Evolutionary conservation across 1,140 invertebrate species (phyloP).

Genomic region (Dinothrombium tinctorium): DNA sequence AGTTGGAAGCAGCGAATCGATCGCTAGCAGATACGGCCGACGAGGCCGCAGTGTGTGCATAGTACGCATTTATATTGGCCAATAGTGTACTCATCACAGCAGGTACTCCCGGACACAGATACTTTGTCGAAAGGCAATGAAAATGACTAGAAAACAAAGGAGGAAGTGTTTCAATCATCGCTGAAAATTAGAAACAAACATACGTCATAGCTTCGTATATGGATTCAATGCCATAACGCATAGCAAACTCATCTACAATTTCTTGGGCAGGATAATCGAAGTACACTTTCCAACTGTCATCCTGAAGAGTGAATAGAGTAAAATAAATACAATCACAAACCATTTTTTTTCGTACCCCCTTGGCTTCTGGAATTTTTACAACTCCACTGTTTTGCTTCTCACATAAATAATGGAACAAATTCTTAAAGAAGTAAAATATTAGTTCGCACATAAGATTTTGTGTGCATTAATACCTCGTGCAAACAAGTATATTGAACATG

Average conservation of each 20-base stretch:
- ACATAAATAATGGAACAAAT: slow-evolving; percentile 89
- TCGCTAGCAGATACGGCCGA: slow-evolving; percentile 94
- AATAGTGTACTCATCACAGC: slow-evolving; percentile 95
- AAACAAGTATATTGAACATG: slow-evolving; percentile 98
- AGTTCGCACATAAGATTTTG: not conserved
- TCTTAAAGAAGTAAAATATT: slow-evolving; percentile 22
- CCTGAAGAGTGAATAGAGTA: slow-evolving; percentile 22
- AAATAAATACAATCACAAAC: not conserved
- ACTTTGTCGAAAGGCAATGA: slow-evolving; percentile 96
- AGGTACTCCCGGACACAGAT: slow-evolving; percentile 90
- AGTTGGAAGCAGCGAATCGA: slow-evolving; percentile 96
- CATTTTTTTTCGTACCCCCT: slow-evolving; percentile 27
- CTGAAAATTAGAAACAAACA: not conserved
- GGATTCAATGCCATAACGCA: slow-evolving; percentile 97
- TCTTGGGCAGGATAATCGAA: slow-evolving; percentile 94
- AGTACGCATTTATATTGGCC: slow-evolving; percentile 98
- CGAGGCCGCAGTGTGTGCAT: slow-evolving; percentile 95
- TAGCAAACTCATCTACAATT: slow-evolving; percentile 97
- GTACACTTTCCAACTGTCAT: slow-evolving; percentile 97
- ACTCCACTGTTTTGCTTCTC: slow-evolving; percentile 63
- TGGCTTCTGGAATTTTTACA: slow-evolving; percentile 68
- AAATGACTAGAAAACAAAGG: slow-evolving; percentile 47
- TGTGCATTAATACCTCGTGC: slow-evolving; percentile 60
- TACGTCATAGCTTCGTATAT: slow-evolving; percentile 97
- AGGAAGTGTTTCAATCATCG: not conserved